Evolutionary conservation across 1,140 invertebrate species (phyloP), one percentile per base, ranked within the genome.

Genomic region (Drosophila novamexicana): DNA sequence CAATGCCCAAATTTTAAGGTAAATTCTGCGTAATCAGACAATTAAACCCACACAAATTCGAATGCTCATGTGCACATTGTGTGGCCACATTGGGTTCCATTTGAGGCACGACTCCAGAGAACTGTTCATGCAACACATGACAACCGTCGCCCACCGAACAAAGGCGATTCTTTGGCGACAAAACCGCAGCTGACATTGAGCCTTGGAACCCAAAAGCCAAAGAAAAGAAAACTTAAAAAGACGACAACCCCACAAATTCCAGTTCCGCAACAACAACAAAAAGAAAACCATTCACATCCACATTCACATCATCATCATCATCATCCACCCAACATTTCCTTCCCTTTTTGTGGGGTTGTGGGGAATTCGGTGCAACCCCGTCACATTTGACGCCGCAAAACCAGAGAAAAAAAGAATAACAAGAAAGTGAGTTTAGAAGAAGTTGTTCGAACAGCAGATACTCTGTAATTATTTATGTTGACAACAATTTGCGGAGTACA

Each of bases 241-340:
- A 4, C 2, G 22, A 45, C 14, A 44, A 36, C 40, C 45, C 53
- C 36, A 40, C 45, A 62, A 54, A 32, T 63, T 59, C 42, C 40
- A 44, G 36, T 56, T 42, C 67, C 58, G 44, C 29, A 63, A 50
- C 36, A 85, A 70, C 81, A 84, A 74, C 68, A 79, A 59, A 36
- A 62, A 49, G 62, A 56, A 54, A 52, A 53, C 56, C 54, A 84
- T 76, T 69, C 67, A 42, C 40, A 14, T 42, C 6, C 1, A 6
- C 40, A 42, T 76, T 69, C 67, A 42, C 40, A 14, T 42, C 6
- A 7, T n/a, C 40, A 42, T 56, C 53, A 45, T 70, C 79, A 79
- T 77, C 69, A 70, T 73, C 65, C 62, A 59, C 70, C 62, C 58
- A 75, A 68, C 77, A 63, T 71, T 79, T 86, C 79, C 83, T 79